Conservation (phyloP, 1,140 invertebrate genomes). For the Lordiphosa clarofinis region DNA sequence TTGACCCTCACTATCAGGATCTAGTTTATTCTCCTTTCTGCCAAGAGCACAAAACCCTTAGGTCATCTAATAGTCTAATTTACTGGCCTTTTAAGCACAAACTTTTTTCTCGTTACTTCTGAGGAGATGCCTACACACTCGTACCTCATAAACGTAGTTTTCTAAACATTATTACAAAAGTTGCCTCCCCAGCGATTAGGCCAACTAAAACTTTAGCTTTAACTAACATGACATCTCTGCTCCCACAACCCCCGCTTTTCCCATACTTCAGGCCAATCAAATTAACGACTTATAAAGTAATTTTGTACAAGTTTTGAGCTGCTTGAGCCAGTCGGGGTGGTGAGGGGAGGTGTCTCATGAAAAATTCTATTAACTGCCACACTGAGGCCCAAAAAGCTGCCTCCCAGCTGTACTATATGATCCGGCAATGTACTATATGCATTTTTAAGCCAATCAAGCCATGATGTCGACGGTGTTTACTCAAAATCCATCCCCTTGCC, state of each 20-base stretch:
- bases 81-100: slow-evolving; percentile 4
- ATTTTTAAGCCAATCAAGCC: slow-evolving; percentile 70
- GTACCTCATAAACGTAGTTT: slow-evolving; percentile 26
- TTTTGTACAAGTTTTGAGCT: slow-evolving; percentile 60
- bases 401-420: slow-evolving; percentile 43
- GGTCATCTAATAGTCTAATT: slow-evolving; percentile 4
- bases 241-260: slow-evolving; percentile 4
- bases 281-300: slow-evolving; percentile 77
- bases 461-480: slow-evolving; percentile 48
- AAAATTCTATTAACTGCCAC: slow-evolving; percentile 72
- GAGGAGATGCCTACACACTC: no score
- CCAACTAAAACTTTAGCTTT: slow-evolving; percentile 49
- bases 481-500: slow-evolving; percentile 19
- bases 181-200: slow-evolving; percentile 61
- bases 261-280: slow-evolving; percentile 50
- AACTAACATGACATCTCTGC: slow-evolving; percentile 52
- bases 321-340: not conserved
- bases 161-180: slow-evolving; percentile 69
- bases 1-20: no score
- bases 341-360: slow-evolving; percentile 54
- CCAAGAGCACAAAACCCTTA: not conserved
- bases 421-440: slow-evolving; percentile 45
- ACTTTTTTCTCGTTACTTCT: slow-evolving; percentile 3
- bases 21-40: not conserved
- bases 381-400: slow-evolving; percentile 10